These are phyloP conservation scores for Jacana jacana DNA, from an alignment of 2,113 vertebrate genomes.

Conservation along the genomic window DNA sequence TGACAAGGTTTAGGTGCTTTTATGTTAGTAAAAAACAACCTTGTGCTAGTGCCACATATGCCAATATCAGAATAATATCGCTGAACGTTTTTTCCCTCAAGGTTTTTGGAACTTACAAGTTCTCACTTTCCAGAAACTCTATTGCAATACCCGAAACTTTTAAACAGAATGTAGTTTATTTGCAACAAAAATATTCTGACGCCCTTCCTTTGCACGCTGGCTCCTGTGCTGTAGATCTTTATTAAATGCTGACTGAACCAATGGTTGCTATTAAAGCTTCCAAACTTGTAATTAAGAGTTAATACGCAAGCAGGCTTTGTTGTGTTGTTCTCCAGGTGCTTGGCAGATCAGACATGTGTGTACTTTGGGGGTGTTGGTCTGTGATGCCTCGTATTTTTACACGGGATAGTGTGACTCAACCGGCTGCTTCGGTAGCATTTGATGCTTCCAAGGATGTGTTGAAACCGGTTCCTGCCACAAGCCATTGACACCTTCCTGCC, in stretches of 20 bases:
- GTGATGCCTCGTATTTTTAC: neutral
- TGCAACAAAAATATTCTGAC: neutral
- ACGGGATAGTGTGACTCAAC: neutral
- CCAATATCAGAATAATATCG: conserved; percentile 41
- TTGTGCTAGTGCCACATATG: conserved; percentile 16
- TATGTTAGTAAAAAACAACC: conserved; percentile 16
- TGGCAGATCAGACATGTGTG: neutral
- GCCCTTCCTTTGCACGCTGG: neutral
- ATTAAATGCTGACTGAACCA: neutral
- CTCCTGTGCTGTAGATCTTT: neutral
- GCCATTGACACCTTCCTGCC: no score
- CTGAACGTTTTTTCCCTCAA: neutral
- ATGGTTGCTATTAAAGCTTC: neutral
- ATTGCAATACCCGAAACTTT: neutral
- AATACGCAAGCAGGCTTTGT: neutral
- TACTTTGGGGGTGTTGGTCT: neutral
- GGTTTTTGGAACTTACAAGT: neutral
- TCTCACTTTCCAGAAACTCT: neutral
- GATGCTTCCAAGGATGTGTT: neutral
- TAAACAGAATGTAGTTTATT: neutral
- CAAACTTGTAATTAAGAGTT: neutral
- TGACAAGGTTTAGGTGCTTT: conserved; percentile 29
- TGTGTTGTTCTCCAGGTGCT: neutral
- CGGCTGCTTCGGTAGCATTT: neutral
- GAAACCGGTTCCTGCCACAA: neutral